phyloP scores from a whole-genome alignment of 2,113 vertebrate species.

The Chlorodrepanis virens region DNA sequence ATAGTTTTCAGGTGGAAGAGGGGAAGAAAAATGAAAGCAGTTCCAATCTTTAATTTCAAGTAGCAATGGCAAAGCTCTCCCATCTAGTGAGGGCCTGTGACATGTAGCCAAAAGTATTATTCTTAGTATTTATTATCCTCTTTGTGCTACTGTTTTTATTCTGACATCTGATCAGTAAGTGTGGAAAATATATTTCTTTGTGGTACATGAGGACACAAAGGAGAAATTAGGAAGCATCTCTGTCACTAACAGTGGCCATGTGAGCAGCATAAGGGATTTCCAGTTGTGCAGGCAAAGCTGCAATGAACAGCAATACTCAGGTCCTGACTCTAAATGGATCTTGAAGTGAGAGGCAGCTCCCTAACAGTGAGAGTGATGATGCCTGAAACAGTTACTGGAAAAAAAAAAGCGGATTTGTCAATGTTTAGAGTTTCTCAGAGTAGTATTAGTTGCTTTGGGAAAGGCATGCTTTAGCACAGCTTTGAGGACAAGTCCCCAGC shows the following conservation, averaged over 20 bases:
- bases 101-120: neutral
- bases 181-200: neutral
- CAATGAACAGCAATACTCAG: neutral
- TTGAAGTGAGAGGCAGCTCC: neutral
- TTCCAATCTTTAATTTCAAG: neutral
- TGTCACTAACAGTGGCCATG: accelerated
- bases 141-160: neutral
- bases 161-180: neutral
- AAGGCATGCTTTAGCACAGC: neutral
- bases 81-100: neutral
- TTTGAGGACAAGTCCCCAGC: neutral
- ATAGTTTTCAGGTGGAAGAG: neutral
- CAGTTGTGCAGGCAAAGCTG: neutral
- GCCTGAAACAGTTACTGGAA: neutral
- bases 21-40: neutral
- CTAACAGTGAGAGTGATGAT: neutral
- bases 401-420: neutral
- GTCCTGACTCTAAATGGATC: accelerated
- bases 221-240: neutral
- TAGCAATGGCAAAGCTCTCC: neutral
- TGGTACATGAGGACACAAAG: neutral
- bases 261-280: neutral
- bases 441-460: neutral
- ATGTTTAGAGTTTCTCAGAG: neutral
- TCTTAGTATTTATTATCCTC: neutral